Conservation (phyloP, 1,140 invertebrate species). For the Conus ventricosus region DNA sequence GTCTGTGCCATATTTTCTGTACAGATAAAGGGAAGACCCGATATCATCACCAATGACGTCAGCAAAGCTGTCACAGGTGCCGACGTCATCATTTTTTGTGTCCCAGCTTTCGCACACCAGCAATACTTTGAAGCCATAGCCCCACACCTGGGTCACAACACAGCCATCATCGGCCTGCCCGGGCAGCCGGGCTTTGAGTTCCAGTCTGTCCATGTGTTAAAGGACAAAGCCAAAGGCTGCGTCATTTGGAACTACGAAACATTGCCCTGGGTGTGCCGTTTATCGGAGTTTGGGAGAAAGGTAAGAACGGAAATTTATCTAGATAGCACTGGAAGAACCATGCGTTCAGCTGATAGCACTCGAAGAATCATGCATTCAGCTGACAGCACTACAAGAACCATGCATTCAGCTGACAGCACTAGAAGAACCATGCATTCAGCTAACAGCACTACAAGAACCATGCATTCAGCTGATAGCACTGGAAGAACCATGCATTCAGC, state of each 20-base stretch:
- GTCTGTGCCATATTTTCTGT: neutral
- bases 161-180: slow-evolving; percentile 56
- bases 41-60: slow-evolving; percentile 48
- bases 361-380: no score
- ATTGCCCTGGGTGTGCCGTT: slow-evolving; percentile 58
- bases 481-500: no score
- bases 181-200: slow-evolving; percentile 65
- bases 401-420: no score
- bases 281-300: slow-evolving; percentile 58
- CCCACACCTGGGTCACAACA: slow-evolving; percentile 43
- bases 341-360: no score
- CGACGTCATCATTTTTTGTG: slow-evolving; percentile 54
- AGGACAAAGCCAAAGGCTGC: slow-evolving; percentile 26
- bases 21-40: slow-evolving; percentile 40
- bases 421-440: no score
- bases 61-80: slow-evolving; percentile 34
- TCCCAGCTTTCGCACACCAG: slow-evolving; percentile 56
- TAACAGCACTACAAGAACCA: no score
- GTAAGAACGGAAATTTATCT: neutral
- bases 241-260: slow-evolving; percentile 56
- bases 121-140: slow-evolving; percentile 53
- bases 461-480: no score
- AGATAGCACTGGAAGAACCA: no score
- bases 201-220: slow-evolving; percentile 41
- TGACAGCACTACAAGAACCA: no score